These are phyloP conservation scores for Bombus waltoni DNA, from an alignment of 1,140 invertebrate genomes.

Conservation along the genomic window DNA sequence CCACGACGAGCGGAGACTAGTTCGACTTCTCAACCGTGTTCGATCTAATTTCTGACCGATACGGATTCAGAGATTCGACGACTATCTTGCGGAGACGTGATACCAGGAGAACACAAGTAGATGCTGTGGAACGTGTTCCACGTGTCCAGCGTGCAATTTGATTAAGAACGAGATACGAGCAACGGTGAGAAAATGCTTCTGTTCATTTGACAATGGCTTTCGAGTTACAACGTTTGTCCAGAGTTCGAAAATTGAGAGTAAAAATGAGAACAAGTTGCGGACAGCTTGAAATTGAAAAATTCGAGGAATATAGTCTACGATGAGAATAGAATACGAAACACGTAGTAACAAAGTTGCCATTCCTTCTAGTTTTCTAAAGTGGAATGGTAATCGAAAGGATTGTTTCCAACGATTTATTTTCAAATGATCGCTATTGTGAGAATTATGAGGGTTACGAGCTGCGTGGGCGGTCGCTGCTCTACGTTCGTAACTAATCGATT, in stretches of 20 bases:
- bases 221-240: background rate
- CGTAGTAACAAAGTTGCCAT: too few species aligned
- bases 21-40: background rate
- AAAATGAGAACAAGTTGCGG: too few species aligned
- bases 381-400: background rate
- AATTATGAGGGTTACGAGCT: slow-evolving; percentile 17
- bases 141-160: background rate
- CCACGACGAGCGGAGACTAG: slow-evolving; percentile 19
- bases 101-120: background rate
- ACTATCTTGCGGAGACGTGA: slow-evolving; percentile 23
- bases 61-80: slow-evolving; percentile 9
- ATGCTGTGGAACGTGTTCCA: background rate
- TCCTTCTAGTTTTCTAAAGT: too few species aligned
- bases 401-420: background rate
- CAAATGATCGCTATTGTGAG: background rate
- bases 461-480: slow-evolving; percentile 71
- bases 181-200: background rate
- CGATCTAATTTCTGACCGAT: slow-evolving; percentile 37
- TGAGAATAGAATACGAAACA: too few species aligned
- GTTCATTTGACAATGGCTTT: background rate
- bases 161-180: background rate
- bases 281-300: background rate
- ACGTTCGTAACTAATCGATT: slow-evolving; percentile 75
- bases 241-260: background rate
- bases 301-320: background rate